Conservation (phyloP, 1,140 invertebrate genomes). For the Phymastichus coffea region DNA sequence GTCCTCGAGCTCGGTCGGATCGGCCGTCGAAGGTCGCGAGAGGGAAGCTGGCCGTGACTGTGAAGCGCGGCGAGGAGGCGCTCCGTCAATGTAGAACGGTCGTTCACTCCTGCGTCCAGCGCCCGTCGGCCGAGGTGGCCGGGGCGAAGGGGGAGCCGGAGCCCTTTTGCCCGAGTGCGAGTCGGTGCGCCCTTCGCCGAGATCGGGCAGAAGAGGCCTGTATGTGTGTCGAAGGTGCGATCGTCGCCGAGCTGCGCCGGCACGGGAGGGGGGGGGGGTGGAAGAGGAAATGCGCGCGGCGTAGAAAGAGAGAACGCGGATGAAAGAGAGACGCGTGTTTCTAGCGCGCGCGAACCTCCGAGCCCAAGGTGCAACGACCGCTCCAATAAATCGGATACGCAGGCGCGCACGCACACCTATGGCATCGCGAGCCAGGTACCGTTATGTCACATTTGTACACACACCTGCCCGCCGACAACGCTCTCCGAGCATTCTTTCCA, state of each 20-base stretch:
- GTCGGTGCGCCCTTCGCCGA: no score
- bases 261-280: no score
- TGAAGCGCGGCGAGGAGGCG: not conserved
- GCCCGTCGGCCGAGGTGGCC: not conserved
- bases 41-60: slow-evolving; percentile 55
- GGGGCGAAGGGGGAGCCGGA: not conserved
- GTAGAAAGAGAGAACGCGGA: not conserved
- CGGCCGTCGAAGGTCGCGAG: no score
- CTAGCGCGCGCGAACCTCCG: slow-evolving; percentile 32
- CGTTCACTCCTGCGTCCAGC: slow-evolving; percentile 50
- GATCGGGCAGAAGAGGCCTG: no score
- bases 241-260: no score
- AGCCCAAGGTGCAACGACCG: slow-evolving; percentile 50
- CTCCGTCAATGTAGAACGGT: slow-evolving; percentile 59
- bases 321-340: slow-evolving; percentile 37
- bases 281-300: no score
- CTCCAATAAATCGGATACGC: slow-evolving; percentile 54
- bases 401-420: slow-evolving; percentile 33
- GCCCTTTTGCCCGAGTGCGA: no score
- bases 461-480: slow-evolving; percentile 52
- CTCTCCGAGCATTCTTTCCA: no score
- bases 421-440: slow-evolving; percentile 43
- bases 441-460: slow-evolving; percentile 57
- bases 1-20: slow-evolving; percentile 25
- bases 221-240: no score